phyloP scores from a whole-genome alignment of 2,113 vertebrate species.

The Nansenia antarctica region DNA sequence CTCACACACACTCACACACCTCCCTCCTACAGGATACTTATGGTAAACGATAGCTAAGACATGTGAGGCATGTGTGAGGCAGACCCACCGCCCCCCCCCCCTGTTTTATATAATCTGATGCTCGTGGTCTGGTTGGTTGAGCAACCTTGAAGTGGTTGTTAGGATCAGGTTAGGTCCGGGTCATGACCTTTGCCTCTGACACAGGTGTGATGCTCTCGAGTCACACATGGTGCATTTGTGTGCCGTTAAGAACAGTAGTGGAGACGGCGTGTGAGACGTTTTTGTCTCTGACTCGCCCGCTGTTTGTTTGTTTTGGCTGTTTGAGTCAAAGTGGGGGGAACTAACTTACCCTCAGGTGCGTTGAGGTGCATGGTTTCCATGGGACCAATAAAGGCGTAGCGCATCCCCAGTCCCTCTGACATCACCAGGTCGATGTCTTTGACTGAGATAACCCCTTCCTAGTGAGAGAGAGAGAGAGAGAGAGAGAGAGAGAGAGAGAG shows the following conservation, averaged over 20 bases:
- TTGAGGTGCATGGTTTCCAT: slow-evolving; percentile 98
- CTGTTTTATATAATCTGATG: background rate
- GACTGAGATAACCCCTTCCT: slow-evolving; percentile 92
- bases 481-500: background rate
- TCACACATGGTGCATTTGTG: background rate
- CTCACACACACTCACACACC: background rate
- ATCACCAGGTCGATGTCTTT: slow-evolving; percentile 94
- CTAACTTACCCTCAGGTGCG: slow-evolving; percentile 78
- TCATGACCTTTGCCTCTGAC: background rate
- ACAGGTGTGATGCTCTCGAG: background rate
- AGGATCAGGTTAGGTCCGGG: background rate
- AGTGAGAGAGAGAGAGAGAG: slow-evolving; percentile 27
- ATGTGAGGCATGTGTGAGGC: slow-evolving; percentile 8
- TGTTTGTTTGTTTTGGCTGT: background rate
- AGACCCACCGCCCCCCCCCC: background rate
- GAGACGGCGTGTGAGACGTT: too few relatives aligned
- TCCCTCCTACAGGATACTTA: slow-evolving; percentile 25
- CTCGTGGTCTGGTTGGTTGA: background rate
- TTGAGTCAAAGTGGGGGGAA: background rate
- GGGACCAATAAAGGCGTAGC: slow-evolving; percentile 94
- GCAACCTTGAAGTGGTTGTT: background rate
- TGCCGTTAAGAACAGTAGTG: too few relatives aligned
- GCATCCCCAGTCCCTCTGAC: slow-evolving; percentile 95
- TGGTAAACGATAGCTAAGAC: slow-evolving; percentile 13
- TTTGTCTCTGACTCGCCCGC: too few relatives aligned